Evolutionary conservation across 2,797 vertebrate genomes (phyloP).

Genomic region (Myoxocephalus aenaeus): DNA sequence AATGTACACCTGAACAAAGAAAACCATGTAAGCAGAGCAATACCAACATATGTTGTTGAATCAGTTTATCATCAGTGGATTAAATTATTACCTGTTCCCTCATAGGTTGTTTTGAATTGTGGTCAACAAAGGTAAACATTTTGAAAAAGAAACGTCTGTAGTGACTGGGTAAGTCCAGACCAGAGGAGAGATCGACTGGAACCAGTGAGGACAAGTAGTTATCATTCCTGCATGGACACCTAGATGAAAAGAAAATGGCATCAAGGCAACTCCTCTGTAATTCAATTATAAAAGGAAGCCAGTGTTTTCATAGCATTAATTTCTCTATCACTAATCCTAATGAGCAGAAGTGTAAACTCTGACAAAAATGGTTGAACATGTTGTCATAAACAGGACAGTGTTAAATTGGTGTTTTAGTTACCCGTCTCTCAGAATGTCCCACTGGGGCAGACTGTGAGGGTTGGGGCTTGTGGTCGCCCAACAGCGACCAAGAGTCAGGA

Average conservation of each 20-base stretch:
- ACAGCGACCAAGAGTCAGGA: constrained; percentile 76
- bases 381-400: background rate
- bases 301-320: background rate
- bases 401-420: constrained; percentile 49
- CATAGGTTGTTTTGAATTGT: background rate
- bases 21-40: constrained; percentile 18
- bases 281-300: background rate
- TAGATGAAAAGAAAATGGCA: constrained; percentile 31
- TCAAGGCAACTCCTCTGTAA: background rate
- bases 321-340: too few species aligned
- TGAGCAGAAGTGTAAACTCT: constrained; percentile 14
- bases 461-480: constrained; percentile 72
- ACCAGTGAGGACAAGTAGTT: constrained; percentile 68
- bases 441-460: constrained; percentile 72
- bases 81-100: constrained; percentile 36
- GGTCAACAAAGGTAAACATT: constrained; percentile 81
- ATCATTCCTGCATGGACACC: constrained; percentile 75
- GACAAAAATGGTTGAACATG: background rate
- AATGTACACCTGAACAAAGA: constrained; percentile 71
- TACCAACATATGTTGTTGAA: background rate
- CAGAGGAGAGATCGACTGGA: constrained; percentile 45
- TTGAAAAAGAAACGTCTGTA: constrained; percentile 73
- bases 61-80: background rate
- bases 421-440: constrained; percentile 76
- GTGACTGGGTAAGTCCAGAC: constrained; percentile 62